Evolutionary conservation across 2,797 vertebrate species (phyloP).

Genomic region (Molossus alvarezi): DNA sequence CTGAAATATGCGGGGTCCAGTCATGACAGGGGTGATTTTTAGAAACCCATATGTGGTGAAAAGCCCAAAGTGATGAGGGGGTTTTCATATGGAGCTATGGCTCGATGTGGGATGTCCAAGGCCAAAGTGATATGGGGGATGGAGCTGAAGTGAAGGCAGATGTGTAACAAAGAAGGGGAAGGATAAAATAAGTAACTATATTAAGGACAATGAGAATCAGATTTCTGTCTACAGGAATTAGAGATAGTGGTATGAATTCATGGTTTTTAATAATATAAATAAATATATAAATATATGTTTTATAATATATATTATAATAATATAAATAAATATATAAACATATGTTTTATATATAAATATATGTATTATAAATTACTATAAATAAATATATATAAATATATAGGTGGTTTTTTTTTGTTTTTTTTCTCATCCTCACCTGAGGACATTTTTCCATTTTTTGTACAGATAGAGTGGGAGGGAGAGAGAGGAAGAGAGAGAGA

Average conservation of each 20-base stretch:
- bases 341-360: too few species aligned
- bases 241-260: not conserved
- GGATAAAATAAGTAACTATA: not conserved
- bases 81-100: not conserved
- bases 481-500: too few species aligned
- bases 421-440: too few species aligned
- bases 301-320: too few species aligned
- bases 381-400: too few species aligned
- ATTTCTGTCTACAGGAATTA: not conserved
- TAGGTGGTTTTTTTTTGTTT: too few species aligned
- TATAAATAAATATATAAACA: too few species aligned
- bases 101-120: too few species aligned
- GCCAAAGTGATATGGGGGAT: not conserved
- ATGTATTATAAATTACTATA: too few species aligned
- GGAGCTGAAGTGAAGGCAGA: not conserved
- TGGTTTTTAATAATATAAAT: not conserved
- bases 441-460: too few species aligned
- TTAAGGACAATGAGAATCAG: not conserved
- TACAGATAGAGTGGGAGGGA: too few species aligned
- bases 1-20: not conserved
- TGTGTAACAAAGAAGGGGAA: not conserved
- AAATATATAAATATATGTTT: too few species aligned
- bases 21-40: not conserved
- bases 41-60: not conserved
- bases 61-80: not conserved